Conservation (phyloP, 2,888 invertebrate genomes). For the Gordius sp. region DNA sequence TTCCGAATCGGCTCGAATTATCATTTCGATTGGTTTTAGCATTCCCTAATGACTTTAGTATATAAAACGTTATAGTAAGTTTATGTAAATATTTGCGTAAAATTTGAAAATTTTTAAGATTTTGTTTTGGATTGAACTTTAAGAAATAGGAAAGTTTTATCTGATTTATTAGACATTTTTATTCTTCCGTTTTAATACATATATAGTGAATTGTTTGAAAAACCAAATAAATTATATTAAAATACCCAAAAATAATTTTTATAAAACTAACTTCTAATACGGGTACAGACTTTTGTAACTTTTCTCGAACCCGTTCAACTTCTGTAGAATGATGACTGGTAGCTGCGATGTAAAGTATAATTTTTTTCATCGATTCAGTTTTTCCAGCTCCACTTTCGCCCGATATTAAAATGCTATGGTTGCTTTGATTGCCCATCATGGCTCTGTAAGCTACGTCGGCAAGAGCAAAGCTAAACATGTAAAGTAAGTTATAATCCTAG, state of each 20-base stretch:
- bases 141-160: no score
- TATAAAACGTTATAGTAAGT: conserved; percentile 75
- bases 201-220: no score
- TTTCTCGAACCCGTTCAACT: conserved; percentile 43
- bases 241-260: no score
- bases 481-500: no score
- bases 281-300: conserved; percentile 5
- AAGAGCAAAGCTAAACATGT: conserved; percentile 1
- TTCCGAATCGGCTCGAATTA: conserved; percentile 90
- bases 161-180: no score
- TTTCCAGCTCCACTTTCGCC: conserved; percentile 84
- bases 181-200: no score
- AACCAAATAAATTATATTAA: no score
- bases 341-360: conserved; percentile 82
- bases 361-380: conserved; percentile 93
- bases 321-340: conserved; percentile 71
- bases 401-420: conserved; percentile 20
- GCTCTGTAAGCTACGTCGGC: conserved; percentile 6
- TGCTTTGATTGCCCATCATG: background rate
- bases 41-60: conserved; percentile 88
- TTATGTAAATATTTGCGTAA: no score
- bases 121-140: no score
- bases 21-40: conserved; percentile 93
- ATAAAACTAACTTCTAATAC: background rate
- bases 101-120: no score